These are phyloP conservation scores for Listronotus bonariensis DNA, from an alignment of 1,140 invertebrate genomes.

Conservation along the genomic window DNA sequence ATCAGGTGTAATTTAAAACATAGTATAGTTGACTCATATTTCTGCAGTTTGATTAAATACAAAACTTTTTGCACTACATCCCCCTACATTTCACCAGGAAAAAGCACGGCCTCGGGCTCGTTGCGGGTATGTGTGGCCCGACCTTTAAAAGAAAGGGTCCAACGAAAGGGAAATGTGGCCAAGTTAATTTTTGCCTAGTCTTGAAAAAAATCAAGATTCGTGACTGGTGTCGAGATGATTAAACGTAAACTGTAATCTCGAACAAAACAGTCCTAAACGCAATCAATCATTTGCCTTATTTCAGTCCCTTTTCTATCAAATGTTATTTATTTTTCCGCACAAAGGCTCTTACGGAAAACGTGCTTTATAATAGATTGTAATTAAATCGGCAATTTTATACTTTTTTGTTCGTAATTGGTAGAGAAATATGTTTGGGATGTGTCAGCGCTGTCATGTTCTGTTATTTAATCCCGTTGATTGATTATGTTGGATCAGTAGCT, in stretches of 20 bases:
- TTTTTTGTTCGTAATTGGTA: slow-evolving; percentile 19
- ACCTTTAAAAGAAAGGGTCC: no score
- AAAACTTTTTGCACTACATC: no score
- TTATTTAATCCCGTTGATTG: slow-evolving; percentile 3
- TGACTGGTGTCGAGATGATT: slow-evolving; percentile 2
- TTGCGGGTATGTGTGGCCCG: no score
- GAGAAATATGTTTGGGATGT: slow-evolving; percentile 11
- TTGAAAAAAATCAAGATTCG: no score
- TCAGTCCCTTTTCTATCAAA: slow-evolving; percentile 11
- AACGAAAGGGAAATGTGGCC: no score
- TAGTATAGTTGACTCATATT: no score
- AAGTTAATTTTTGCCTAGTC: no score
- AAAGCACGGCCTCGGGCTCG: no score
- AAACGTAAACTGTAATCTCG: slow-evolving; percentile 11
- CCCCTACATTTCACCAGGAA: no score
- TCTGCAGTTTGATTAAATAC: no score
- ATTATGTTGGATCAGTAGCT: not conserved
- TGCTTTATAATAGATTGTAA: slow-evolving; percentile 18
- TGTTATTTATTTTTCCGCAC: slow-evolving; percentile 13
- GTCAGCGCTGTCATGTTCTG: slow-evolving; percentile 8
- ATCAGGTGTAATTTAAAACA: no score
- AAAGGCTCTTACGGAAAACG: slow-evolving; percentile 5
- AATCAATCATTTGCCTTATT: slow-evolving; percentile 21
- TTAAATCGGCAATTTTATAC: slow-evolving; percentile 14
- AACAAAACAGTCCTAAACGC: slow-evolving; percentile 5